phyloP scores from a whole-genome alignment of 2,797 vertebrate genomes.

The Hylomyscus alleni region DNA sequence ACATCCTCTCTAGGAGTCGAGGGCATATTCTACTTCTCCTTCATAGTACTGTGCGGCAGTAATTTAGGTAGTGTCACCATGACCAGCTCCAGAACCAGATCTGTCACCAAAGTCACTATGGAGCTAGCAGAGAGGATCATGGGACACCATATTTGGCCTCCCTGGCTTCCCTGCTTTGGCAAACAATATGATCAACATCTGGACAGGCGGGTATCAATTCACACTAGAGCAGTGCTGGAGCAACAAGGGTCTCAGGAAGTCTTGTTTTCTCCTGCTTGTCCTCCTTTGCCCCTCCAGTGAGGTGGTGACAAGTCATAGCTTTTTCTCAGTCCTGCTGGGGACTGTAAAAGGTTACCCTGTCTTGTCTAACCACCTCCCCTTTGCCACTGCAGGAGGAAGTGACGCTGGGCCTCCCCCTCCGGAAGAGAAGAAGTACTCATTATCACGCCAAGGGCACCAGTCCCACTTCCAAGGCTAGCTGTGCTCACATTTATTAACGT shows the following conservation, averaged over 20 bases:
- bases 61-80: accelerated
- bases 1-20: not conserved
- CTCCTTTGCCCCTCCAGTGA: not conserved
- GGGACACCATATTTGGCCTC: not conserved
- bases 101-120: not conserved
- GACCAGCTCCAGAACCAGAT: not conserved
- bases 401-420: not conserved
- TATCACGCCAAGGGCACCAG: accelerated
- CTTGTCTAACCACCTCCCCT: not conserved
- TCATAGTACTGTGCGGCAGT: accelerated
- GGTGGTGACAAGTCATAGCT: not conserved
- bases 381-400: not conserved
- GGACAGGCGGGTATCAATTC: not conserved
- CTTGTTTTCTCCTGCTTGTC: not conserved
- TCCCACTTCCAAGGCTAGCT: constrained; percentile 40
- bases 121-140: accelerated
- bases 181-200: not conserved
- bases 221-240: accelerated
- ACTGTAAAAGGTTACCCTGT: not conserved
- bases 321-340: not conserved
- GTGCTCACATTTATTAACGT: not conserved
- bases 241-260: accelerated
- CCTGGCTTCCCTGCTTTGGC: not conserved
- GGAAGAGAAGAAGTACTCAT: accelerated
- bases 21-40: not conserved